These are phyloP conservation scores for Pipistrellus pygmaeus DNA, from an alignment of 2,797 vertebrate genomes.

Conservation along the genomic window DNA sequence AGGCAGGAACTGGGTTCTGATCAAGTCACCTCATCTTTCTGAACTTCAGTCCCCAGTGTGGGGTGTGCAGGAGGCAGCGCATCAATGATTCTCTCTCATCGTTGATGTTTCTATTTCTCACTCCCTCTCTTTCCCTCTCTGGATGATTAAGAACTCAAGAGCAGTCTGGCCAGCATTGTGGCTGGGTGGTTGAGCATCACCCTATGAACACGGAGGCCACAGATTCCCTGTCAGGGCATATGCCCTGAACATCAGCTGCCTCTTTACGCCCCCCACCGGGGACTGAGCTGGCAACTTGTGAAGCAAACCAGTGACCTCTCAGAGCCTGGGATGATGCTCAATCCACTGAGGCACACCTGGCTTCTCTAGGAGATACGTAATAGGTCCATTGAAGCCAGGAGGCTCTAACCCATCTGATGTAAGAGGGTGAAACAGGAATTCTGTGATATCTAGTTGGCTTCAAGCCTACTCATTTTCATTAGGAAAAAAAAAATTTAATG, in stretches of 20 bases:
- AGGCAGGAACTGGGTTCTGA: background rate
- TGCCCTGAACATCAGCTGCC: background rate
- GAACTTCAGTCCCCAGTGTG: background rate
- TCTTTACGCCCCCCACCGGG: background rate
- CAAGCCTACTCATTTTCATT: background rate
- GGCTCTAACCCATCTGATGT: background rate
- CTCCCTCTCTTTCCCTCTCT: too few relatives aligned
- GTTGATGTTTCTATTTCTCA: too few relatives aligned
- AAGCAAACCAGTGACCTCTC: background rate
- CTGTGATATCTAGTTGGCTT: background rate
- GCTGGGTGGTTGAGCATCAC: too few relatives aligned
- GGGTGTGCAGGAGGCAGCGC: too few relatives aligned
- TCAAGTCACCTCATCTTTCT: background rate
- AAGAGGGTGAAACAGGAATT: conserved; percentile 3
- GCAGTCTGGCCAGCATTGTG: too few relatives aligned
- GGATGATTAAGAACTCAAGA: too few relatives aligned
- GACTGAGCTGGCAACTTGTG: background rate
- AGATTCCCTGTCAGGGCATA: too few relatives aligned
- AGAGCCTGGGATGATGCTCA: too few relatives aligned
- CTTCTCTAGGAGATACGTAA: background rate
- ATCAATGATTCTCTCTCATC: too few relatives aligned
- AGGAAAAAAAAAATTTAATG: background rate
- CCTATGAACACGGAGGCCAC: too few relatives aligned
- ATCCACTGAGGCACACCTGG: background rate
- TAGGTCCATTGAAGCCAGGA: background rate